Evolutionary conservation across 1,140 invertebrate genomes (phyloP).

Genomic region (Spodoptera litura): DNA sequence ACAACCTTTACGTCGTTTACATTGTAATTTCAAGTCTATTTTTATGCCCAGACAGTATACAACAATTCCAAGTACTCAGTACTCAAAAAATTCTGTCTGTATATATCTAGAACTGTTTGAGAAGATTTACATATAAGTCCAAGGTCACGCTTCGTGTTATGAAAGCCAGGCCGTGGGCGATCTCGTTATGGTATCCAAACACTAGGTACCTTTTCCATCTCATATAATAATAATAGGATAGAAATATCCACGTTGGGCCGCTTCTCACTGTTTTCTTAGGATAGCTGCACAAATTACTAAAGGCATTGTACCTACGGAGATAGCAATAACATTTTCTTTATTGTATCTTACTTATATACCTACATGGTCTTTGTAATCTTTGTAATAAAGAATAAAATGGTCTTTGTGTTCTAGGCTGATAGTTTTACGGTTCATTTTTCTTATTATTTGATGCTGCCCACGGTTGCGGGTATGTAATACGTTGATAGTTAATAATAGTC

Average conservation of each 20-base stretch:
- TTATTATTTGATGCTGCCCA: too few relatives aligned
- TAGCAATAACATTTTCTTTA: constrained; percentile 31
- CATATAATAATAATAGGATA: constrained; percentile 36
- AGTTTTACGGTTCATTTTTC: too few relatives aligned
- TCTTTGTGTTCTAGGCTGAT: too few relatives aligned
- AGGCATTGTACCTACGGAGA: neutral
- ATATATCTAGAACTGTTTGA: neutral
- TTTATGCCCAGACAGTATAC: too few relatives aligned
- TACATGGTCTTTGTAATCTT: neutral
- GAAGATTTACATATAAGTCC: too few relatives aligned
- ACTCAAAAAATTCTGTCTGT: too few relatives aligned
- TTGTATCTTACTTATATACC: neutral
- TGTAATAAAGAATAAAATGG: neutral
- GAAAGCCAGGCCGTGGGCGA: neutral
- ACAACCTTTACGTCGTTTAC: too few relatives aligned
- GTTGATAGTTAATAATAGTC: too few relatives aligned
- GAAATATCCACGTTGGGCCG: constrained; percentile 18
- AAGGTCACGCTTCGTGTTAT: neutral
- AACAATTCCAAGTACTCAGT: too few relatives aligned
- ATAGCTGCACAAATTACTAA: constrained; percentile 21
- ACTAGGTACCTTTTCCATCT: constrained; percentile 28
- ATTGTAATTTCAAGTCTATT: too few relatives aligned
- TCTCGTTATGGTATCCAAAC: constrained; percentile 45
- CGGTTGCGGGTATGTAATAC: too few relatives aligned
- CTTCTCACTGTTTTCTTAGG: constrained; percentile 46